Evolutionary conservation across 2,888 invertebrate species (phyloP), one percentile per base, ranked within the genome.

Genomic region (Chrysolina oricalcia): DNA sequence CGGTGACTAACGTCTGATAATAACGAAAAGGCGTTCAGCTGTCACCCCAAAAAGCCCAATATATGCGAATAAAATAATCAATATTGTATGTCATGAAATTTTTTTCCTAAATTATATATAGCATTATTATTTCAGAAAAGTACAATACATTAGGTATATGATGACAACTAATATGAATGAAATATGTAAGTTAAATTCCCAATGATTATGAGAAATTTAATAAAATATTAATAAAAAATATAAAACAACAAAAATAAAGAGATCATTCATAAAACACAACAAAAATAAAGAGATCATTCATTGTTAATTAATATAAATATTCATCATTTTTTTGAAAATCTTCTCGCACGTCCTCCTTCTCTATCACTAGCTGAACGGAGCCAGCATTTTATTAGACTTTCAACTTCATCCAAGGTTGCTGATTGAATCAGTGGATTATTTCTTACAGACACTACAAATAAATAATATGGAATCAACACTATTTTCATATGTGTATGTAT

Each of bases 361-460:
- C 43, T 43, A 43, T 43, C 43, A 43, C 43, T 43, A 43, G 43
- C 43, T 43, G 43, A 43, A 43, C 43, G 43, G 43, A 43, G 43
- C 43, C 43, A 43, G 43, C 43, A 2, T 43, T 43, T 43, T 43
- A 43, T 43, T 43, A 43, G 43, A 43, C 6, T 43, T 43, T 43
- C 43, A 43, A 43, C 43, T 43, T 43, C 43, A 43, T 43, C 43
- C 43, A 40, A 40, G 40, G 40, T 40, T 40, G 40, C 40, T 40
- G 40, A 43, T 43, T 43, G 43, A 43, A 43, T 43, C 5, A 43
- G 43, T 43, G 43, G 43, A 43, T 43, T 43, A 43, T 43, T 43
- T 17, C 43, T 50, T 50, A 50, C 50, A 50, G 50, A 50, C 50
- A 50, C 50, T 50, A 50, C 50, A 50, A 50, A 50, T 50, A 50